phyloP scores from a whole-genome alignment of 2,797 vertebrate species.

The Amniataba percoides region DNA sequence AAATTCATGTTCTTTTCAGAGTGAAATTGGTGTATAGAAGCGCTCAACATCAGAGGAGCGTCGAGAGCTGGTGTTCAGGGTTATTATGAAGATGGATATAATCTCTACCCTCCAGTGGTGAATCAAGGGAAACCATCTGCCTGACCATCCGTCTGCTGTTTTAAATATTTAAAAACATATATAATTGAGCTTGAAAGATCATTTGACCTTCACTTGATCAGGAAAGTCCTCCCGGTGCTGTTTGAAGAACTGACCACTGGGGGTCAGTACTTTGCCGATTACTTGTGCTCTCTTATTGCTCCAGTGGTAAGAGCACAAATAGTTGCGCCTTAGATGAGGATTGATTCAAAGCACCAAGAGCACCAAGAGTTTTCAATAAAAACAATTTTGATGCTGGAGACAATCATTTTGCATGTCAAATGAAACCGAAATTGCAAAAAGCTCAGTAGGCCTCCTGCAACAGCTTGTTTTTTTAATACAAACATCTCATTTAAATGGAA shows the following conservation, averaged over 20 bases:
- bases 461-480: background rate
- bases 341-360: accelerated
- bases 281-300: background rate
- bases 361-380: background rate
- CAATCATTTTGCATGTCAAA: background rate
- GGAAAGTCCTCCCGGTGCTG: background rate
- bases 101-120: background rate
- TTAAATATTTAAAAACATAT: background rate
- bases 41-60: background rate
- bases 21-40: conserved; percentile 5
- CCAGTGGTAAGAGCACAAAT: background rate
- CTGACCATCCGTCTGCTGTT: background rate
- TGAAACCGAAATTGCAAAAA: background rate
- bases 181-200: background rate
- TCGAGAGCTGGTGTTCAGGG: background rate
- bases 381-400: background rate
- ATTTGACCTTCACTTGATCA: background rate
- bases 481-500: conserved; percentile 44
- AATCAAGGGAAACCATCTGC: background rate
- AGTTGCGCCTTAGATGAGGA: background rate
- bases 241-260: conserved; percentile 17
- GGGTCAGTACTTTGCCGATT: conserved; percentile 40
- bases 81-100: background rate
- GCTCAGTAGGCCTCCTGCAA: background rate
- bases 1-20: conserved; percentile 23